Evolutionary conservation across 1,140 invertebrate genomes (phyloP), one percentile per base, ranked within the genome.

Genomic region (Bombus breviceps): DNA sequence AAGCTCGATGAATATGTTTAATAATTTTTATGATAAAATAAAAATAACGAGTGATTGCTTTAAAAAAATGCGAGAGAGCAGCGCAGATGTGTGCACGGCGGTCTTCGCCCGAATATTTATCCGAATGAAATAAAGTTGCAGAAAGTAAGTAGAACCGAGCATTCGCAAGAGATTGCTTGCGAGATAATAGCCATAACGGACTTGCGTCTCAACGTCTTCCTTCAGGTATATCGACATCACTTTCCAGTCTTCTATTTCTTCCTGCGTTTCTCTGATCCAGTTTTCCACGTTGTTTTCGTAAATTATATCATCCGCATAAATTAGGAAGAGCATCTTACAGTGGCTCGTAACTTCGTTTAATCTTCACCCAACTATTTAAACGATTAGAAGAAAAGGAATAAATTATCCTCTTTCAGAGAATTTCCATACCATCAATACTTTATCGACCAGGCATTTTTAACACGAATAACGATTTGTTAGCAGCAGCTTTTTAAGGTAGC

Each of bases 41-140:
- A 32, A 15, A 28, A 37, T 57, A 57, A 34, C 22, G 25, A 64
- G 3, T 2, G 28, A 3, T 0, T 18, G 28, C 12, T 53, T 53
- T 22, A 1, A 64, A 43, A 32, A 34, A 34, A 28, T 3, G 25
- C 12, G 6, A 25, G 32, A n/a, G 25, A 34, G n/a, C 28, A 34
- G 28, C 34, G 47, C 13, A 81, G 53, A 68, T 64, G 37, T 32
- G 25, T n/a, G 15, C 47, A 32, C 62, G n/a, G 34, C 28, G 69
- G 34, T 53, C 39, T 66, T 37, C 37, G 69, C 78, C 75, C 83
- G 89, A 91, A 91, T 91, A 91, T 91, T 91, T 91, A 90, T 86
- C 83, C 86, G 72, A 69, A 88, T 83, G 72, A 89, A 91, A 91
- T 89, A 83, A 91, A 43, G 75, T 85, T 89, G 81, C 78, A 86